Evolutionary conservation across 2,797 vertebrate genomes (phyloP).

Genomic region (Schizothorax lantsangensis): DNA sequence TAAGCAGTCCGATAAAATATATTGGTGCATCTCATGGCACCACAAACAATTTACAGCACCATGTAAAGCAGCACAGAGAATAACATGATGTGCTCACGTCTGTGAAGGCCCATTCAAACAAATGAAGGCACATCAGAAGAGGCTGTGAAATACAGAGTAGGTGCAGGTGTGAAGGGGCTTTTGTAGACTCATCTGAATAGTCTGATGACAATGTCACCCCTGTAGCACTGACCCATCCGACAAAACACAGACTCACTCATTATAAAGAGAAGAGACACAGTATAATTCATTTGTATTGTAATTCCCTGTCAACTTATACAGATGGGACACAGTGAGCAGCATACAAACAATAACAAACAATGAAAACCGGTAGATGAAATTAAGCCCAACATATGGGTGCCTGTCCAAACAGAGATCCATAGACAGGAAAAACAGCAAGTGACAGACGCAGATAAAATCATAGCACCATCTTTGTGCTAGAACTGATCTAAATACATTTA

Average conservation of each 20-base stretch:
- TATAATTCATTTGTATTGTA: conserved; percentile 26
- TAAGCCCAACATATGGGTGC: conserved; percentile 8
- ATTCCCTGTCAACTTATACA: conserved; percentile 26
- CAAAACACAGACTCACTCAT: conserved; percentile 25
- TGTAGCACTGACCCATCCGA: background rate
- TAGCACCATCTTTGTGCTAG: background rate
- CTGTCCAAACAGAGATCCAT: conserved; percentile 32
- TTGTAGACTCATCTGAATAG: conserved; percentile 44
- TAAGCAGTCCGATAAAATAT: background rate
- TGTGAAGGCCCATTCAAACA: conserved; percentile 26
- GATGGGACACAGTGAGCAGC: conserved; percentile 1
- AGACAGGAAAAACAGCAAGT: background rate
- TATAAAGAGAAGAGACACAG: conserved; percentile 18
- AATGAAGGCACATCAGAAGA: conserved; percentile 15
- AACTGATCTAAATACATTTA: background rate
- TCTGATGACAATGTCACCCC: conserved; percentile 37
- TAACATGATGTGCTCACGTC: background rate
- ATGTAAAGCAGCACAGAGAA: conserved; percentile 9
- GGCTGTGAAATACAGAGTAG: conserved; percentile 40
- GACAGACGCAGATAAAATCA: background rate
- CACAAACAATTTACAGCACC: conserved; percentile 4
- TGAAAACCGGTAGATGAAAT: conserved; percentile 29
- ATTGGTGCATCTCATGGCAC: background rate
- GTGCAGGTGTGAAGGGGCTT: conserved; percentile 37
- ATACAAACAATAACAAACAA: conserved; percentile 30